These are phyloP conservation scores for Ornithorhynchus anatinus DNA, from an alignment of 2,113 vertebrate species.

Conservation along the genomic window DNA sequence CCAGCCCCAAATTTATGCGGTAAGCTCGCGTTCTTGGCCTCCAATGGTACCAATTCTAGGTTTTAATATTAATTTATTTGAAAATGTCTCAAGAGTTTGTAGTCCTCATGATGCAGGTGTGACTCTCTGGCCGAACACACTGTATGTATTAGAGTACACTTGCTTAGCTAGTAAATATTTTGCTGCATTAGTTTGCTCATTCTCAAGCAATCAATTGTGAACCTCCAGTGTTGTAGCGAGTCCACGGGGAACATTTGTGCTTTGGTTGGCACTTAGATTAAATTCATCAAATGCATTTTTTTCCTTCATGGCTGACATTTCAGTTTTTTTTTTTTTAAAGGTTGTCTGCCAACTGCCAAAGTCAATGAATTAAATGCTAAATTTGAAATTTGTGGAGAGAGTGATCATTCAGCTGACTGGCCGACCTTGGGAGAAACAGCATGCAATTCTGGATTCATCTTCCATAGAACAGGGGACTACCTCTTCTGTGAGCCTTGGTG, in stretches of 20 bases:
- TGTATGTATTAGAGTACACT: constrained; percentile 11
- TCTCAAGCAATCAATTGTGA: constrained; percentile 44
- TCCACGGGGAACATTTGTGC: constrained; percentile 54
- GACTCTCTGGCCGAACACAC: constrained; percentile 32
- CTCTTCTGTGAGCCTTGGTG: too few species aligned
- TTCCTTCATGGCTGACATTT: constrained; percentile 58
- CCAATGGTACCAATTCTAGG: constrained; percentile 14
- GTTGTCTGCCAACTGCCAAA: constrained; percentile 57
- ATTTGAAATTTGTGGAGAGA: constrained; percentile 35
- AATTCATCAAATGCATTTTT: constrained; percentile 48
- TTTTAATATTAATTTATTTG: constrained; percentile 47
- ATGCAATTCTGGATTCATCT: background rate
- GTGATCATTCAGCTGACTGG: background rate
- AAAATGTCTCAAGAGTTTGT: constrained; percentile 15
- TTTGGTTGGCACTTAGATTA: constrained; percentile 59
- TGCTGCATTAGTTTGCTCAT: constrained; percentile 40
- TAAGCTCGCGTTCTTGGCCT: constrained; percentile 7
- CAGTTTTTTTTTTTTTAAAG: constrained; percentile 20
- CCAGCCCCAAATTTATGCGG: background rate
- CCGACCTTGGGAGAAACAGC: background rate
- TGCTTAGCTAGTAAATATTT: constrained; percentile 43
- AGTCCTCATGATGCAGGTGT: constrained; percentile 41
- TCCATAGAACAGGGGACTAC: background rate
- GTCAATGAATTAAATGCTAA: constrained; percentile 59
- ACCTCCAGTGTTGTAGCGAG: constrained; percentile 32